Conservation (phyloP, 2,797 vertebrate species). For the Chelon labrosus region DNA sequence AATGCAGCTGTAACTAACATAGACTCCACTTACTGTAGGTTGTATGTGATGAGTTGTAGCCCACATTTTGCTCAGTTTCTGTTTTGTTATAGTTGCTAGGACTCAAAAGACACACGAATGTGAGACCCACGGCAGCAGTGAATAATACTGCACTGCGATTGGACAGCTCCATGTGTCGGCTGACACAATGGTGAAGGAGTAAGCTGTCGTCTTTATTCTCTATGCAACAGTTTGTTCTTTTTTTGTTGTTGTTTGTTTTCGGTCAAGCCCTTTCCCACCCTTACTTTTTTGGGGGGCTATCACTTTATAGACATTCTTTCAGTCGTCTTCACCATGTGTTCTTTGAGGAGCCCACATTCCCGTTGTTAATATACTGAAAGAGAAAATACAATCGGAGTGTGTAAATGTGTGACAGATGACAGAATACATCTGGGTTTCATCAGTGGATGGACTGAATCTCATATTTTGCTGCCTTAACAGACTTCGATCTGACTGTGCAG, state of each 20-base stretch:
- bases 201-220: conserved; percentile 88
- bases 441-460: conserved; percentile 30
- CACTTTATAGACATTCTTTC: conserved; percentile 36
- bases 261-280: conserved; percentile 2
- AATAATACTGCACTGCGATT: conserved; percentile 88
- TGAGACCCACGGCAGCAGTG: conserved; percentile 86
- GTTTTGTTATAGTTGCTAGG: conserved; percentile 70
- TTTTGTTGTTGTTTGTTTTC: conserved; percentile 5
- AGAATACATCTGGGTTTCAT: conserved; percentile 34
- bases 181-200: conserved; percentile 81
- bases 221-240: conserved; percentile 83
- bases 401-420: conserved; percentile 52
- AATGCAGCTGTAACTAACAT: conserved; percentile 13
- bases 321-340: conserved; percentile 24
- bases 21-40: conserved; percentile 30
- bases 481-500: conserved; percentile 39
- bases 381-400: conserved; percentile 34
- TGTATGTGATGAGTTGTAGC: conserved; percentile 40
- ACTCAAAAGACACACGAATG: conserved; percentile 78
- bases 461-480: conserved; percentile 50
- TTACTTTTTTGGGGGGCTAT: conserved; percentile 29
- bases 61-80: conserved; percentile 45
- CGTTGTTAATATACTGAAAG: conserved; percentile 39
- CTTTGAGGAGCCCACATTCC: conserved; percentile 27
- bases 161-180: conserved; percentile 84